A percentile compares a stretch with the other conserved stretches of the same genome.
Evolutionary conservation across 2,113 vertebrate species (phyloP).

Genomic region (Eudyptes chrysolophus): DNA sequence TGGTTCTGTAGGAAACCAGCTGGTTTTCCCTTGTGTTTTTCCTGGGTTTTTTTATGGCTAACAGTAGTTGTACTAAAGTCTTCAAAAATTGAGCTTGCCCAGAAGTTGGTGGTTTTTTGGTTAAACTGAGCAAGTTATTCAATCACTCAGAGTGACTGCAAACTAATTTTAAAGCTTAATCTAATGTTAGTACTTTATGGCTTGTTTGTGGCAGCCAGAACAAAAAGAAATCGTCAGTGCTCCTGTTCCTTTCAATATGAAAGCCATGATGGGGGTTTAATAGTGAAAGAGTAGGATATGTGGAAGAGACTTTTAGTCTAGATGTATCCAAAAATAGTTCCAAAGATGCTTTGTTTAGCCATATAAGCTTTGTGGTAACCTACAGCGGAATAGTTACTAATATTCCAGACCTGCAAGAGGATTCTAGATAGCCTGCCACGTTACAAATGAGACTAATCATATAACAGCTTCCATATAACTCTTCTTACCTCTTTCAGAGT

Average conservation of each 20-base stretch:
- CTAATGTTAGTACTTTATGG: not conserved
- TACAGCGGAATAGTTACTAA: not conserved
- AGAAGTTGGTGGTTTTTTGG: not conserved
- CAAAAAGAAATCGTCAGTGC: not conserved
- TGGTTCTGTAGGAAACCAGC: not conserved
- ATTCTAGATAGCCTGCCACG: not conserved
- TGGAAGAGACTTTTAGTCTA: not conserved
- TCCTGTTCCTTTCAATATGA: not conserved
- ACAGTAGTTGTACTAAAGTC: not conserved
- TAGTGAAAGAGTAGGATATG: not conserved
- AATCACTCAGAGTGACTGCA: not conserved
- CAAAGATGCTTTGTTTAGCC: not conserved
- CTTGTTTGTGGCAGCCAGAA: not conserved
- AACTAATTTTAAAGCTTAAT: not conserved
- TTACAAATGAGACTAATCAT: not conserved
- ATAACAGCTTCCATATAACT: not conserved
- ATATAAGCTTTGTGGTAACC: not conserved
- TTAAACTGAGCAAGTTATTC: not conserved
- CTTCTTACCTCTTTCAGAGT: constrained; percentile 84
- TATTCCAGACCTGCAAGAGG: not conserved
- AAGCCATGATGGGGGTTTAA: not conserved
- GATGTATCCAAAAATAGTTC: not conserved
- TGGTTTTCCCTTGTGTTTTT: not conserved
- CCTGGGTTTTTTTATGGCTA: not conserved
- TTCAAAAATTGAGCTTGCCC: not conserved